Evolutionary conservation across 2,888 invertebrate genomes (phyloP).

Genomic region (Ecdyonurus torrentis): DNA sequence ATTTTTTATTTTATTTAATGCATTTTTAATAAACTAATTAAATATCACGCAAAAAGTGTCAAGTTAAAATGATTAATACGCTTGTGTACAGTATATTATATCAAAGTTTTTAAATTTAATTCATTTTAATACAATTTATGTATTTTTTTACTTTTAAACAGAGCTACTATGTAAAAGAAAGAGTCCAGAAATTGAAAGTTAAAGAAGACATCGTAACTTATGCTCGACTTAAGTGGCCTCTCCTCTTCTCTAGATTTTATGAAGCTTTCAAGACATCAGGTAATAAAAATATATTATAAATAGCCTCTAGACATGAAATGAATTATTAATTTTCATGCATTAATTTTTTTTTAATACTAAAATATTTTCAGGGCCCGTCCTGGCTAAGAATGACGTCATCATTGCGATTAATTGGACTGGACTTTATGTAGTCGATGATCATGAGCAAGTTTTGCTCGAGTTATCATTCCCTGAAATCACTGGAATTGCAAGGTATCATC

Average conservation of each 20-base stretch:
- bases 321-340: background rate
- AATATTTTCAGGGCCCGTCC: conserved; percentile 30
- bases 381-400: conserved; percentile 56
- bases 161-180: conserved; percentile 52
- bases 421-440: conserved; percentile 79
- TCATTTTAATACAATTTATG: too few relatives aligned
- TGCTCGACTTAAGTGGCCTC: conserved; percentile 84
- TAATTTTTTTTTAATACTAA: too few relatives aligned
- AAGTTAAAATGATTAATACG: too few relatives aligned
- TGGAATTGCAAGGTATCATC: conserved; percentile 43
- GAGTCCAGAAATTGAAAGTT: conserved; percentile 46
- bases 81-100: too few relatives aligned
- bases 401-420: conserved; percentile 88
- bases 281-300: conserved; percentile 4
- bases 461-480: conserved; percentile 73
- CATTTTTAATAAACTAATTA: background rate
- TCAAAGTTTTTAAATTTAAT: too few relatives aligned
- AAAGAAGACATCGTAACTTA: conserved; percentile 85
- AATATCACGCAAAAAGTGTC: background rate
- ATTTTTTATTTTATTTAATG: background rate
- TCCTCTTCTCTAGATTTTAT: conserved; percentile 85
- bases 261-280: conserved; percentile 70
- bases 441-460: conserved; percentile 79
- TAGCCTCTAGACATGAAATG: background rate
- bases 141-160: conserved; percentile 18